Evolutionary conservation across 2,113 vertebrate species (phyloP), one percentile per base, ranked within the genome.

Genomic region (Onychostoma macrolepis): DNA sequence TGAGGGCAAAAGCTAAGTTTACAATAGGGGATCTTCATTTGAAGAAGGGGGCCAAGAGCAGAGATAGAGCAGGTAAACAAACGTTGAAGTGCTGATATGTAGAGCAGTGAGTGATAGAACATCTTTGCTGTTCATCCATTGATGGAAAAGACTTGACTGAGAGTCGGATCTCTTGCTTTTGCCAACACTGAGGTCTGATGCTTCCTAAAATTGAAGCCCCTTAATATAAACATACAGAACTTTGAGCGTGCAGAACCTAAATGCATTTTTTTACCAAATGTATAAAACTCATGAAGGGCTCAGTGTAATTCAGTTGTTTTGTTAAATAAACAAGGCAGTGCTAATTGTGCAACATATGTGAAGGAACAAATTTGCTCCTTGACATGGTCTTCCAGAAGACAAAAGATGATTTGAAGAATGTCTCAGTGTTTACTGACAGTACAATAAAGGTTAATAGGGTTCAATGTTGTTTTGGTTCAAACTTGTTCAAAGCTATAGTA

Each of bases 51-150:
- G 90, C 90, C 90, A 91, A 92, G 90, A 92, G 83, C 67, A 89
- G 88, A 93, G 93, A 93, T 91, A 92, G 86, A 92, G 89, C 94
- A 94, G 88, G 89, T 91, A 94, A 94, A 94, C 92, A 93, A 95
- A 95, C 92, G 92, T 85, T 88, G 88, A 88, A 67, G 83, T 80
- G 89, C 86, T 67, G 63, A 84, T 77, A 69, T 89, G 90, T 91
- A 90, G 90, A 85, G 92, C 89, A 92, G 86, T 87, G 45, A 61
- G 84, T 86, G 85, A 87, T 92, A 91, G 94, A 94, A 94, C 93
- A 90, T 63, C 84, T 90, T 92, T 82, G 89, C 90, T 83, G 91
- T 90, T 88, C 77, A 88, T 65, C 80, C 48, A 83, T 85, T 83
- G 84, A 88, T 85, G 90, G 86, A 89, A 78, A 53, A 21, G 17